Conservation (phyloP, 2,797 vertebrate species). For the Cheracebus regulus region DNA sequence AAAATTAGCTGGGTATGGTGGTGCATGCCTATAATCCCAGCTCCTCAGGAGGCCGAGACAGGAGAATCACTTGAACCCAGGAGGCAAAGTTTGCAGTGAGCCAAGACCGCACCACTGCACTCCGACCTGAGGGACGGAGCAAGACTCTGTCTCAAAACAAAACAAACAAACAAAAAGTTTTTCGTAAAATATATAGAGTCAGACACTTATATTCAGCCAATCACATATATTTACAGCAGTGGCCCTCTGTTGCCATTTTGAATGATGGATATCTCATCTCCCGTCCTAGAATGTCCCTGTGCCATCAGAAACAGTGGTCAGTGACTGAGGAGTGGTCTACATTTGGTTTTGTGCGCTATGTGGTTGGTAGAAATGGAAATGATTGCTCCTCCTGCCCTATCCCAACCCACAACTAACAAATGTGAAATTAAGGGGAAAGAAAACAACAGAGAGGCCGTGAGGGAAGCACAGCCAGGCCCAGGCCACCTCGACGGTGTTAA, state of each 20-base stretch:
- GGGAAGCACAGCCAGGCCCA: neutral
- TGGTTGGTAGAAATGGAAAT: neutral
- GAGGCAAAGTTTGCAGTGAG: too few relatives aligned
- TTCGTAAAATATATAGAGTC: neutral
- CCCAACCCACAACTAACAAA: neutral
- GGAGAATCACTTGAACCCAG: too few relatives aligned
- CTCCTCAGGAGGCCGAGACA: too few relatives aligned
- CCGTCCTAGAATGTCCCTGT: too few relatives aligned
- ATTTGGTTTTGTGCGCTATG: neutral
- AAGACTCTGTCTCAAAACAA: too few relatives aligned
- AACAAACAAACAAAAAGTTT: neutral
- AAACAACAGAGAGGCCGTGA: neutral
- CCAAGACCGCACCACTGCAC: too few relatives aligned
- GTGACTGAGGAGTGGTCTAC: neutral
- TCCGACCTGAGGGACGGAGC: too few relatives aligned
- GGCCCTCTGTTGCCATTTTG: neutral
- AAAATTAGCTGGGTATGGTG: too few relatives aligned
- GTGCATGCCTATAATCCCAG: too few relatives aligned
- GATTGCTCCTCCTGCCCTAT: neutral
- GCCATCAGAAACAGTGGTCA: neutral
- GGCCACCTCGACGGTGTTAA: neutral
- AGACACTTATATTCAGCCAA: neutral
- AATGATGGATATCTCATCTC: neutral
- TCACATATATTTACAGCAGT: neutral
- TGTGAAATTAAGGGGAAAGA: neutral